phyloP scores from a whole-genome alignment of 2,113 vertebrate species.

The Prionailurus viverrinus region DNA sequence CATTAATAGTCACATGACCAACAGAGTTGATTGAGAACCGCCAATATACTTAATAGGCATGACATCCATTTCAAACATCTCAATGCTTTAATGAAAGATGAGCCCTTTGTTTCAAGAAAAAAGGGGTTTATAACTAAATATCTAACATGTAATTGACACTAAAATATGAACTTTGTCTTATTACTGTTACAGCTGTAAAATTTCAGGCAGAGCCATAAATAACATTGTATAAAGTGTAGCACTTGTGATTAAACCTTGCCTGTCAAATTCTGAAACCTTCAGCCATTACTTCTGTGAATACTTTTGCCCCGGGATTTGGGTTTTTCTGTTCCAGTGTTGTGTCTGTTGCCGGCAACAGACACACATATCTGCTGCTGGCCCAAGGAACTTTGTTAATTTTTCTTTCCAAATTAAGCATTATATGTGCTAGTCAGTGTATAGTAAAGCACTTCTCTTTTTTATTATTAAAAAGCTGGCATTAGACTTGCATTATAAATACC shows the following conservation, averaged over 20 bases:
- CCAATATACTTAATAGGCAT: slow-evolving; percentile 62
- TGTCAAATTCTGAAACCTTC: slow-evolving; percentile 77
- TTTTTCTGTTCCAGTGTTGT: slow-evolving; percentile 79
- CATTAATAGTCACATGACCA: slow-evolving; percentile 81
- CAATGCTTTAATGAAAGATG: slow-evolving; percentile 64
- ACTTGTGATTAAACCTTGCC: slow-evolving; percentile 74
- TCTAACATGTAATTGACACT: slow-evolving; percentile 72
- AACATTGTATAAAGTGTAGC: slow-evolving; percentile 67
- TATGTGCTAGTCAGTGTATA: slow-evolving; percentile 80
- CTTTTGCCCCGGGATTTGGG: slow-evolving; percentile 81
- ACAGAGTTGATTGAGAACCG: slow-evolving; percentile 74
- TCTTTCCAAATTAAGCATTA: slow-evolving; percentile 79
- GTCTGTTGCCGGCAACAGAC: slow-evolving; percentile 89
- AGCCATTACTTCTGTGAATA: slow-evolving; percentile 76
- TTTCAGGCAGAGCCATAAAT: slow-evolving; percentile 74
- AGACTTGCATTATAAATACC: slow-evolving; percentile 84
- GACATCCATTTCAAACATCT: slow-evolving; percentile 76
- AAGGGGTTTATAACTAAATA: slow-evolving; percentile 71
- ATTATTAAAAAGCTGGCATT: slow-evolving; percentile 79
- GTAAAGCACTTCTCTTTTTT: slow-evolving; percentile 84
- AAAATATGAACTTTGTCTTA: slow-evolving; percentile 72
- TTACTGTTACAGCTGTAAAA: slow-evolving; percentile 79
- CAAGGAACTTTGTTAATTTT: slow-evolving; percentile 79
- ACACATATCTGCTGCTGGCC: slow-evolving; percentile 87
- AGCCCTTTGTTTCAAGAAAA: slow-evolving; percentile 72